Percentiles rank a stretch among this genome's conserved stretches.
Conservation (phyloP, 2,888 invertebrate species). For the Phymatocera aterrima region DNA sequence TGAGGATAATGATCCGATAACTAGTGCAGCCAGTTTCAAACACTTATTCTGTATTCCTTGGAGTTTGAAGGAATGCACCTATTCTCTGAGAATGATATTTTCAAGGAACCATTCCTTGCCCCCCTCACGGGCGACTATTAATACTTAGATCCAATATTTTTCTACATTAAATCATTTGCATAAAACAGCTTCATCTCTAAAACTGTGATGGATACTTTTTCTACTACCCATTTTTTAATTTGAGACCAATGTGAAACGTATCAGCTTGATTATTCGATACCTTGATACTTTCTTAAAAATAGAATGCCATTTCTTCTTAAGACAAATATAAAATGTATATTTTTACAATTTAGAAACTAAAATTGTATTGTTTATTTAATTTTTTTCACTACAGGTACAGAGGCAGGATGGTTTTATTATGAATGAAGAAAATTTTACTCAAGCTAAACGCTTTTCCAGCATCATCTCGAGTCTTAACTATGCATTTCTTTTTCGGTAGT, state of each 20-base stretch:
- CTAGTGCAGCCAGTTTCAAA: not conserved
- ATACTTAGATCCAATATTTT: not conserved
- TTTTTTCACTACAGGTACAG: slow-evolving; percentile 21
- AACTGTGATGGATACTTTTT: too few relatives aligned
- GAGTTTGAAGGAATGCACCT: not conserved
- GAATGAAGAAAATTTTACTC: not conserved
- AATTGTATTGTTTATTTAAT: slow-evolving; percentile 16
- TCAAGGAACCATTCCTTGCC: not conserved
- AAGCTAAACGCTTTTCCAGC: not conserved
- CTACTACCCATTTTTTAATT: too few relatives aligned
- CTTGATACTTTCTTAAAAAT: too few relatives aligned
- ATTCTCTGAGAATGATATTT: not conserved
- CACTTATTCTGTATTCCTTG: not conserved
- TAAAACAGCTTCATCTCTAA: too few relatives aligned
- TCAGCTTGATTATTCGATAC: too few relatives aligned
- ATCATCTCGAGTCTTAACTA: not conserved
- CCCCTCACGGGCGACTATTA: too few relatives aligned
- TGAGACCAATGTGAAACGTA: too few relatives aligned
- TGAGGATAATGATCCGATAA: not conserved
- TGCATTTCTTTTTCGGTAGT: not conserved
- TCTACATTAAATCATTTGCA: too few relatives aligned
- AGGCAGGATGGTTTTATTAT: not conserved
- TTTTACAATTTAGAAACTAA: not conserved
- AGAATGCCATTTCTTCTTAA: too few relatives aligned
- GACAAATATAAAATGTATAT: not conserved